These are phyloP conservation scores for Scaptomyza parva DNA, from an alignment of 2,888 invertebrate species.

Conservation along the genomic window DNA sequence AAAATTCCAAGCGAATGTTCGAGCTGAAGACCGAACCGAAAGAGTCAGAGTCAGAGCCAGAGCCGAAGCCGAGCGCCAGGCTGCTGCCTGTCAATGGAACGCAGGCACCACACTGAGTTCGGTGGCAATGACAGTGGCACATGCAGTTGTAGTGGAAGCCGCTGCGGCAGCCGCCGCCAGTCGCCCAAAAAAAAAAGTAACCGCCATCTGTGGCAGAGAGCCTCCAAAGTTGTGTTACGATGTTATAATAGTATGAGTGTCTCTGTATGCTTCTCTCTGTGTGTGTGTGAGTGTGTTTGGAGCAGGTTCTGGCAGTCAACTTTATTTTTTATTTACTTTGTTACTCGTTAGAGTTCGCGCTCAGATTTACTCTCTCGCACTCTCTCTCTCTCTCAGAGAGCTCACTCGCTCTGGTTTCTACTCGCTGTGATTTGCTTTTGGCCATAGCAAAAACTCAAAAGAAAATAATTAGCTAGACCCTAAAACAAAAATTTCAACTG, in stretches of 20 bases:
- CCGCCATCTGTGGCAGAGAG: constrained; percentile 62
- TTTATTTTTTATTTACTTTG: constrained; percentile 57
- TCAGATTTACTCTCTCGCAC: constrained; percentile 5
- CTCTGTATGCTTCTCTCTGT: not conserved
- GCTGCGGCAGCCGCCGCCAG: constrained; percentile 68
- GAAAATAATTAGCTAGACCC: constrained; percentile 75
- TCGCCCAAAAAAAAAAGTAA: constrained; percentile 51
- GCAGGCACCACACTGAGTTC: constrained; percentile 84
- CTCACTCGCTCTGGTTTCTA: constrained; percentile 41
- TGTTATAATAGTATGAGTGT: constrained; percentile 1
- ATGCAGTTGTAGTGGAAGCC: constrained; percentile 83
- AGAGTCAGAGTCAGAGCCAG: constrained; percentile 23
- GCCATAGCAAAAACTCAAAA: constrained; percentile 70
- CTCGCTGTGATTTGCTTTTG: constrained; percentile 73
- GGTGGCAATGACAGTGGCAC: constrained; percentile 85
- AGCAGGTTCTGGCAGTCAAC: constrained; percentile 59
- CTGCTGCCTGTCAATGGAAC: constrained; percentile 57
- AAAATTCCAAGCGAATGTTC: constrained; percentile 74
- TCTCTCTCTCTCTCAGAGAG: constrained; percentile 14
- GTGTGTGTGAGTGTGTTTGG: constrained; percentile 36
- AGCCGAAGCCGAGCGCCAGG: constrained; percentile 63
- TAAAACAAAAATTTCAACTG: constrained; percentile 42
- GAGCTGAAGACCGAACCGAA: constrained; percentile 48
- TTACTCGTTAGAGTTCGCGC: constrained; percentile 29
- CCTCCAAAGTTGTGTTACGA: constrained; percentile 63